Conservation (phyloP, 2,888 invertebrate genomes). For the Pachydiplax longipennis region DNA sequence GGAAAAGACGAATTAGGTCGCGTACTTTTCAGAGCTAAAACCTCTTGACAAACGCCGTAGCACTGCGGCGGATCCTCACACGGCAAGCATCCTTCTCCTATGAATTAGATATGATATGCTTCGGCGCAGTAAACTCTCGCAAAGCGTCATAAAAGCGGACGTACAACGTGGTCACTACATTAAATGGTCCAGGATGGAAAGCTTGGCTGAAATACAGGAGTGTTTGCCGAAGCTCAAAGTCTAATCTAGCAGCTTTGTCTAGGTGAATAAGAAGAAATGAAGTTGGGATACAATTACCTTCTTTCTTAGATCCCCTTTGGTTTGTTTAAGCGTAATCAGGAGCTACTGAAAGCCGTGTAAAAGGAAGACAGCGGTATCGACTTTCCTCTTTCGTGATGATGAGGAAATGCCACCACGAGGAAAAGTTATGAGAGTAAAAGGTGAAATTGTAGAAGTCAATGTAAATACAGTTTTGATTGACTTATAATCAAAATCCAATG, state of each 20-base stretch:
- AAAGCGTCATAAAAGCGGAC: neutral
- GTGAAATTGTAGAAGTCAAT: too few relatives aligned
- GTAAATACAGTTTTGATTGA: too few relatives aligned
- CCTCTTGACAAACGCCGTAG: neutral
- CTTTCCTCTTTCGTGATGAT: too few relatives aligned
- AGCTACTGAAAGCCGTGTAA: too few relatives aligned
- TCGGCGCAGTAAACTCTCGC: neutral
- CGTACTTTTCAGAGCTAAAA: neutral
- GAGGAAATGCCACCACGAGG: too few relatives aligned
- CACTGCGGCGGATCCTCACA: neutral
- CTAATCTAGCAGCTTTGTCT: neutral
- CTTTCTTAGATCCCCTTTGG: too few relatives aligned
- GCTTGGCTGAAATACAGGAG: neutral
- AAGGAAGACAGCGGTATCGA: too few relatives aligned
- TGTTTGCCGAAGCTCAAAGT: neutral
- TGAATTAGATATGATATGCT: conserved; percentile 20
- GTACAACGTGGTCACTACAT: neutral
- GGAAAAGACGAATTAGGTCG: conserved; percentile 34
- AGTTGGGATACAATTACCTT: too few relatives aligned
- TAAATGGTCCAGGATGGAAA: neutral
- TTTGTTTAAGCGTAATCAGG: too few relatives aligned
- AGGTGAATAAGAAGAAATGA: too few relatives aligned
- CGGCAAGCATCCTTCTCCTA: neutral
- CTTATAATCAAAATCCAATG: too few relatives aligned
- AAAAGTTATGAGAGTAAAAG: too few relatives aligned